These are phyloP conservation scores for Gnathonemus echidnorhynchus DNA, from an alignment of 2,113 vertebrate species.

Conservation along the genomic window DNA sequence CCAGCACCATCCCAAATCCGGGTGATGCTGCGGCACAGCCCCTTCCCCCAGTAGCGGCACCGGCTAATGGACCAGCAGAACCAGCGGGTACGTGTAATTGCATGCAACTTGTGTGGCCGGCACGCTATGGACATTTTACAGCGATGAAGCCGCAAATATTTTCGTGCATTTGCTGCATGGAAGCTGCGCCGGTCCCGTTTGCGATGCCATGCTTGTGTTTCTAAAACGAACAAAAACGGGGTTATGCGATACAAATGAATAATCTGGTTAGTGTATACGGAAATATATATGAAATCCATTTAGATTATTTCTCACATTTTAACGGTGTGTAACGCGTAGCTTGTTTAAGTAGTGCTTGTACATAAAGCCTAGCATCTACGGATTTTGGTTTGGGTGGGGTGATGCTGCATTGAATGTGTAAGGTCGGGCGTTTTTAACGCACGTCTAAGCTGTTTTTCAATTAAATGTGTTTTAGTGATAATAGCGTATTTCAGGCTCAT, in stretches of 20 bases:
- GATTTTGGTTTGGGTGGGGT: slow-evolving; percentile 7
- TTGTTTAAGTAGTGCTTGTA: background rate
- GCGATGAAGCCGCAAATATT: background rate
- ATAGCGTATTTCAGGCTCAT: background rate
- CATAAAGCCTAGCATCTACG: background rate
- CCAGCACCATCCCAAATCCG: slow-evolving; percentile 11
- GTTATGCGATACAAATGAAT: background rate
- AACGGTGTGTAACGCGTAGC: background rate
- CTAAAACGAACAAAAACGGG: background rate
- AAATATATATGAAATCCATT: background rate
- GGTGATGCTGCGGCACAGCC: slow-evolving; percentile 29
- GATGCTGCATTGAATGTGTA: background rate
- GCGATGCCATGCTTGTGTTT: background rate
- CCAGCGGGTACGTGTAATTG: background rate
- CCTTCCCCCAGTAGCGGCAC: background rate
- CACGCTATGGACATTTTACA: background rate
- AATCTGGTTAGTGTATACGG: background rate
- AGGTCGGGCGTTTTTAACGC: background rate
- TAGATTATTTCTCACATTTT: background rate
- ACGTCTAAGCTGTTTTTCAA: background rate
- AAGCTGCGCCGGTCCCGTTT: background rate
- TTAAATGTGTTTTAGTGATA: background rate
- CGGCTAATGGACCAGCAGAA: background rate
- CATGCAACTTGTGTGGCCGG: background rate
- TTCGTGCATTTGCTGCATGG: background rate